Base-by-base conservation (phyloP, 1,140 invertebrate species). In the Drosophila sp. region DNA sequence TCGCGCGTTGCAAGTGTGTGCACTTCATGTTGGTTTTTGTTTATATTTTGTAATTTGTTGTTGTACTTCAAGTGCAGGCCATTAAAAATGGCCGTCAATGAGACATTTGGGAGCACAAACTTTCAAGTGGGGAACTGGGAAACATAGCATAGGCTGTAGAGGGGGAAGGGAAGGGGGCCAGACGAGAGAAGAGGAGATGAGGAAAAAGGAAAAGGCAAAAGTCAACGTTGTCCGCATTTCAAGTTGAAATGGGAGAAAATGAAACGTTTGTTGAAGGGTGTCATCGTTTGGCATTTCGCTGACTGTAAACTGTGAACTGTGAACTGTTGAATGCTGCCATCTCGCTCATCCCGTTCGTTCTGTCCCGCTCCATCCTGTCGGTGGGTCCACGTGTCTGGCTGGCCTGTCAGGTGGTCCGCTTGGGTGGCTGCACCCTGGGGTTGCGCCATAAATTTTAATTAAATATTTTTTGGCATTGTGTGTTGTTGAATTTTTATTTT, bases 381-480 rank as follows among this genome's bases (percentile, higher is more conserved):
- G 18, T 25, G 14, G 7, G 5, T 25, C 8, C 36, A 32, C 5
- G n/a, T 16, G 18, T 16, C 43, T 11, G 9, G 32, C 7, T 54
- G 27, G 61, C 18, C 25, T 34, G 62, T 45, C 62, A 70, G 58
- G 67, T 71, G 61, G 59, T 48, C 34, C 25, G 34, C 56, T 59
- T 59, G 70, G 70, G 36, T 80, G 67, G 58, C 58, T 78, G 66
- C 80, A 53, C 72, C 56, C 62, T 56, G 71, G 81, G 81, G 81
- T 87, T 89, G 76, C 65, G 78, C 36, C 79, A 87, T 87, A 89
- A 87, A 89, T 87, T 87, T 87, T 87, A 87, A 87, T 87, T 89
- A 87, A 87, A 87, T 89, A 87, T 89, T 89, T 89, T 76, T 82
- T 82, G 43, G 50, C 61, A 62, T 48, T 65, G 36, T 80, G 65